phyloP scores from a whole-genome alignment of 1,140 invertebrate genomes.

The Dinoponera quadriceps region DNA sequence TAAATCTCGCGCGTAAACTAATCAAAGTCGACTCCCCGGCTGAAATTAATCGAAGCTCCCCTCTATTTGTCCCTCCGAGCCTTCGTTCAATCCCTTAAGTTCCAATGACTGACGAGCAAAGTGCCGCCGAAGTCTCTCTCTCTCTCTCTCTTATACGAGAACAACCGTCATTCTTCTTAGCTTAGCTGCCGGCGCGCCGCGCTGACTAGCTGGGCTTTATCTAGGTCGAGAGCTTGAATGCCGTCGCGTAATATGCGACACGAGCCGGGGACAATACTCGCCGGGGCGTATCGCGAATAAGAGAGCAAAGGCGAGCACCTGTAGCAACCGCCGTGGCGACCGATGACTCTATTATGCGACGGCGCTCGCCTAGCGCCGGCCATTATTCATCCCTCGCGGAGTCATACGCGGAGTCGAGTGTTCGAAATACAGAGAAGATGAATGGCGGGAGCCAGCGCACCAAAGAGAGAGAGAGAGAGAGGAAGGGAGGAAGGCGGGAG shows the following conservation, averaged over 20 bases:
- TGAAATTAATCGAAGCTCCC: constrained; percentile 44
- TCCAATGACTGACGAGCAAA: constrained; percentile 28
- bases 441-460: constrained; percentile 13
- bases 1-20: not conserved
- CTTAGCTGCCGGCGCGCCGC: not conserved
- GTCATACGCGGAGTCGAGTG: constrained; percentile 53
- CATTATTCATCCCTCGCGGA: constrained; percentile 56
- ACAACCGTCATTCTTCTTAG: constrained; percentile 33
- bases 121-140: not conserved
- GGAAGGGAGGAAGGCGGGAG: constrained; percentile 52
- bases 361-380: constrained; percentile 38
- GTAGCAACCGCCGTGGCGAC: constrained; percentile 33
- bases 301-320: constrained; percentile 37
- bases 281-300: constrained; percentile 22
- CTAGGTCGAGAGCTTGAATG: constrained; percentile 21
- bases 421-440: constrained; percentile 51
- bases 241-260: constrained; percentile 5
- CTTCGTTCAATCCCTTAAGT: constrained; percentile 14
- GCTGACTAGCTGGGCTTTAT: no score
- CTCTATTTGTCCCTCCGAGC: not conserved
- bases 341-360: constrained; percentile 50
- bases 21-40: constrained; percentile 8
- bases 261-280: constrained; percentile 14
- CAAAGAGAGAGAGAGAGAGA: constrained; percentile 32
- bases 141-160: not conserved